Conservation (phyloP, 64 coral and sea anemone genomes). For the Stichodactyla mertensii region DNA sequence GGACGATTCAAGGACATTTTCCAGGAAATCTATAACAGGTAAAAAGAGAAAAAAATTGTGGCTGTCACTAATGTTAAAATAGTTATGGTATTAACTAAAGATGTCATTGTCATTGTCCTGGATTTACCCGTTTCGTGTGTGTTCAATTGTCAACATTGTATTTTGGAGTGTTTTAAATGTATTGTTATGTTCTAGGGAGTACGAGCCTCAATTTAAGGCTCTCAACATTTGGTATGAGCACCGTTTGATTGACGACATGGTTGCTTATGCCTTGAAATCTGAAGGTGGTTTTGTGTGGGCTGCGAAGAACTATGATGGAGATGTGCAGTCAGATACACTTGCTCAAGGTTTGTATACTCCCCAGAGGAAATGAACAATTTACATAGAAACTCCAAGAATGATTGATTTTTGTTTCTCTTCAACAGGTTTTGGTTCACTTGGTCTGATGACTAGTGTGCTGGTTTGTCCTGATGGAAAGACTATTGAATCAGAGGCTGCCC, state of each 20-base stretch:
- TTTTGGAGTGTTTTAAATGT: not conserved
- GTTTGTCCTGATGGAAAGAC: slow-evolving; percentile 96
- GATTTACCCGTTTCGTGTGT: too few species aligned
- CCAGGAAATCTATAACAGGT: slow-evolving; percentile 96
- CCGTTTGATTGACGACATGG: slow-evolving; percentile 96
- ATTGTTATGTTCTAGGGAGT: slow-evolving; percentile 51
- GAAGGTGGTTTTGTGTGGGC: slow-evolving; percentile 99
- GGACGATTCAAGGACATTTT: slow-evolving; percentile 97
- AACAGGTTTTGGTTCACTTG: slow-evolving; percentile 93
- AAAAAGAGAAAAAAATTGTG: not conserved
- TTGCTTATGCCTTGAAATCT: slow-evolving; percentile 95
- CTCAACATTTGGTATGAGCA: slow-evolving; percentile 93
- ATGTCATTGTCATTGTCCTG: too few species aligned
- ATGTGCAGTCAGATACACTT: slow-evolving; percentile 96
- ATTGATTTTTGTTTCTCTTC: not conserved
- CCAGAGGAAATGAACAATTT: too few species aligned
- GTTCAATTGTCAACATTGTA: too few species aligned
- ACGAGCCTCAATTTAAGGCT: slow-evolving; percentile 70
- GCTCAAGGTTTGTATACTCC: slow-evolving; percentile 71
- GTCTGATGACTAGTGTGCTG: slow-evolving; percentile 96
- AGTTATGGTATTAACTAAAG: too few species aligned
- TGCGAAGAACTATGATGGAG: slow-evolving; percentile 98
- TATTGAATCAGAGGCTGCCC: slow-evolving; percentile 94
- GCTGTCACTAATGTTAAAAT: too few species aligned
- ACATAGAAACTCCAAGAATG: too few species aligned